Base-by-base conservation (phyloP, 2,797 vertebrate genomes). In the Sphenopsis melanotis region DNA sequence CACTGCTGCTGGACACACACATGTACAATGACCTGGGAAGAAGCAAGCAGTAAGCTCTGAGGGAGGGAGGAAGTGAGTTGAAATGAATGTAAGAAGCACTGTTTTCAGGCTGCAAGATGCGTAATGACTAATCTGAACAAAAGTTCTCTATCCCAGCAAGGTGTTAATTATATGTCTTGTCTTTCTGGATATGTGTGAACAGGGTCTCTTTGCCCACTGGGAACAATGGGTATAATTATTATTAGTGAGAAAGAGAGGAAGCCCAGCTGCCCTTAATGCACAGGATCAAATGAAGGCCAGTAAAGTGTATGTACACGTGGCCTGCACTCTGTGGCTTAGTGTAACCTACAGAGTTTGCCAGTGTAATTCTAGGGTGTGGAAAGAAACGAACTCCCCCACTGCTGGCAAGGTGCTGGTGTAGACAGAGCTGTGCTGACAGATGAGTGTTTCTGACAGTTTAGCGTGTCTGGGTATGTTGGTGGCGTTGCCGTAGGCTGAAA, bases 271-370 rank as follows among this genome's bases (percentile, higher is more conserved):
- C 93, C 97, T 96, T 97, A 87, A 96, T 95, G 89, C 97, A 96
- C 71, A 94, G 93, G 94, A 96, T 97, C 94, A 97, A 95, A 97
- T 94, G 95, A 87, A 94, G 91, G 94, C 96, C 80, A 97, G 91
- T 94, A 94, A 96, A 98, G 83, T 26, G 23, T 64, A 86, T 23
- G 65, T 56, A 84, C 90, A 95, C 6, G 39, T 91, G 94, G 87
- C 82, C 82, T 70, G 75, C 52, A 27, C 88, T 93, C 89, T 80
- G 82, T 87, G 87, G 78, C 84, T 95, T 71, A 94, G 79, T 21
- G 79, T 94, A 92, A 94, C 89, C 84, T 92, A 56, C 68, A 77
- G 82, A 92, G 87, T 92, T 95, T 94, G 94, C 94, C 89, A 94
- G 82, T 91, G 87, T 95, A 94, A 95, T 96, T 95, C 93, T 65